Evolutionary conservation across 1,140 invertebrate genomes (phyloP).

Genomic region (Ooceraea biroi): DNA sequence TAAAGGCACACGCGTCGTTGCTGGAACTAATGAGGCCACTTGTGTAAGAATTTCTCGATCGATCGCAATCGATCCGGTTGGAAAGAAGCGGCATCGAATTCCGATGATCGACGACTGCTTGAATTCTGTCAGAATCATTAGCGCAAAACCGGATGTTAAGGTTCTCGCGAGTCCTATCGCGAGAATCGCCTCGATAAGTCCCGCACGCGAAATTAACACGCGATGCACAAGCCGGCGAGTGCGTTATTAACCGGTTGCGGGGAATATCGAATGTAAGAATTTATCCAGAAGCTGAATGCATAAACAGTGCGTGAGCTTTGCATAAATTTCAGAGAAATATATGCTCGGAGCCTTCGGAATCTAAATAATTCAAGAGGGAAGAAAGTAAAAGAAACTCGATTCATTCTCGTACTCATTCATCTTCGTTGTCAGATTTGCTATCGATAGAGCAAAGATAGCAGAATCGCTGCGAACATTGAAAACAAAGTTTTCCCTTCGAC

Average conservation of each 20-base stretch:
- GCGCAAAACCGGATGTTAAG: neutral
- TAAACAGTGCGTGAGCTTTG: neutral
- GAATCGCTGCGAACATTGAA: too few relatives aligned
- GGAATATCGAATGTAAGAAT: neutral
- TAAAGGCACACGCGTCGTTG: too few relatives aligned
- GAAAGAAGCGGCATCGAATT: too few relatives aligned
- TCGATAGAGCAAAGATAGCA: too few relatives aligned
- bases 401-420: too few relatives aligned
- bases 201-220: conserved; percentile 11
- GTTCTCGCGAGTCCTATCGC: neutral
- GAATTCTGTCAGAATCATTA: neutral
- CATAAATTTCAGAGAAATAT: neutral
- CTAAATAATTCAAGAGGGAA: neutral
- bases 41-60: too few relatives aligned
- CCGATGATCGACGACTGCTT: too few relatives aligned
- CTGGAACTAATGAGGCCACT: too few relatives aligned
- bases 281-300: neutral
- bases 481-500: too few relatives aligned
- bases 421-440: too few relatives aligned
- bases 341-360: neutral
- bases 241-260: neutral
- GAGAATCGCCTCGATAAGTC: conserved; percentile 22
- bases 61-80: too few relatives aligned
- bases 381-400: neutral
- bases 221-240: neutral